Conservation (phyloP, 2,113 vertebrate species). For the Grantiella picta region DNA sequence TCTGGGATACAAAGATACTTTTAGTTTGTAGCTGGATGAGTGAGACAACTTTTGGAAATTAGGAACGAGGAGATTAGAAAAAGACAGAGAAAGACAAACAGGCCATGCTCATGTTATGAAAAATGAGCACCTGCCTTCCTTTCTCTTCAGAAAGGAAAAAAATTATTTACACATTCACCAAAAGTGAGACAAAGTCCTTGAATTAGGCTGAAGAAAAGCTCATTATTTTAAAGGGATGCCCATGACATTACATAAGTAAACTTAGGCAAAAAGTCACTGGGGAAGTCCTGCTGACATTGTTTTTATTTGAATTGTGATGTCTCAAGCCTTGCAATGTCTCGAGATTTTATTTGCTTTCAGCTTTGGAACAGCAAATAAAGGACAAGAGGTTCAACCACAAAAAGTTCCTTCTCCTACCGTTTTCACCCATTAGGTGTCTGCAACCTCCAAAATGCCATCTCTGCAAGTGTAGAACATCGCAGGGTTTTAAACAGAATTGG, state of each 20-base stretch:
- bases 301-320: neutral
- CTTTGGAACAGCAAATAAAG: neutral
- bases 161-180: neutral
- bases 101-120: neutral
- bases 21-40: neutral
- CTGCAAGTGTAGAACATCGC: neutral
- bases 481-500: neutral
- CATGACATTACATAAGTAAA: neutral
- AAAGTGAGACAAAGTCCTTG: neutral
- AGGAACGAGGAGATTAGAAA: neutral
- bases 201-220: neutral
- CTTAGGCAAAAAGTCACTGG: neutral
- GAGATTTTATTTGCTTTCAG: neutral
- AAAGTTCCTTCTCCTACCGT: neutral
- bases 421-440: neutral
- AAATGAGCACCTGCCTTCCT: neutral
- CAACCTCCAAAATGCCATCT: neutral
- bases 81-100: neutral
- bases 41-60: neutral
- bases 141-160: neutral
- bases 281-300: neutral
- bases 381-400: neutral
- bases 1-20: neutral
- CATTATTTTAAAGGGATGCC: neutral
- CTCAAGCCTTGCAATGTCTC: neutral